These are phyloP conservation scores for Iphiclides podalirius DNA, from an alignment of 2,888 invertebrate species.

Conservation along the genomic window DNA sequence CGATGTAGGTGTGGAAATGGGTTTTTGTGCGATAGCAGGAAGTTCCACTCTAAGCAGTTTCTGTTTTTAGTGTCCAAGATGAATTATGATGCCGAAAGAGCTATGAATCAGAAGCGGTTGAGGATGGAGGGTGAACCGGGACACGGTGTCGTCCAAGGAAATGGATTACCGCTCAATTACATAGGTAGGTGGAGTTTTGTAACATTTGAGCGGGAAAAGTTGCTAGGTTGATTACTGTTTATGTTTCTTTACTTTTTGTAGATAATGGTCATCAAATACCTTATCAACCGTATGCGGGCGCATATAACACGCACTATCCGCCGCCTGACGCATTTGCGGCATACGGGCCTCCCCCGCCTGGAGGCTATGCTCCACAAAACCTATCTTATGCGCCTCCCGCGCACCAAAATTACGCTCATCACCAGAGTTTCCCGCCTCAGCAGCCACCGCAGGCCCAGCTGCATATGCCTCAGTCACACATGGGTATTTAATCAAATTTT, in stretches of 20 bases:
- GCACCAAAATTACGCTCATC: conserved; percentile 74
- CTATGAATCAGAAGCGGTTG: conserved; percentile 77
- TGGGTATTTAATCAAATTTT: conserved; percentile 46
- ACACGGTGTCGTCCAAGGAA: conserved; percentile 75
- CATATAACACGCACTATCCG: conserved; percentile 76
- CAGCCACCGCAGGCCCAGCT: conserved; percentile 66
- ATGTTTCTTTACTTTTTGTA: conserved; percentile 42
- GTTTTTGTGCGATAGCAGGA: conserved; percentile 37
- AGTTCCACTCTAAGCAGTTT: conserved; percentile 46
- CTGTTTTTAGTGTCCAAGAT: conserved; percentile 75
- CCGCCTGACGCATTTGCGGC: conserved; percentile 74
- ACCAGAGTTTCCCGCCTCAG: conserved; percentile 71
- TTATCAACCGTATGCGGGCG: conserved; percentile 73
- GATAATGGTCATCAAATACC: conserved; percentile 78
- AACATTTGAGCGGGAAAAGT: conserved; percentile 35
- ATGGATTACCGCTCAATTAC: conserved; percentile 76
- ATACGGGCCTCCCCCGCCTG: conserved; percentile 71
- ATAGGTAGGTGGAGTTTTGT: conserved; percentile 55
- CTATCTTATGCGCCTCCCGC: conserved; percentile 74
- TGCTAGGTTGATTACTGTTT: not conserved
- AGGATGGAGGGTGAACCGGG: conserved; percentile 78
- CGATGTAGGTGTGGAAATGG: conserved; percentile 44
- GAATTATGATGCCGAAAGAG: conserved; percentile 78
- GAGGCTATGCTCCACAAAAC: conserved; percentile 72
- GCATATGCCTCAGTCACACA: conserved; percentile 72